A percentile compares a stretch with the other conserved stretches of the same genome.
phyloP scores from a whole-genome alignment of 2,888 invertebrate species.

The Amblyjoppa proteus region DNA sequence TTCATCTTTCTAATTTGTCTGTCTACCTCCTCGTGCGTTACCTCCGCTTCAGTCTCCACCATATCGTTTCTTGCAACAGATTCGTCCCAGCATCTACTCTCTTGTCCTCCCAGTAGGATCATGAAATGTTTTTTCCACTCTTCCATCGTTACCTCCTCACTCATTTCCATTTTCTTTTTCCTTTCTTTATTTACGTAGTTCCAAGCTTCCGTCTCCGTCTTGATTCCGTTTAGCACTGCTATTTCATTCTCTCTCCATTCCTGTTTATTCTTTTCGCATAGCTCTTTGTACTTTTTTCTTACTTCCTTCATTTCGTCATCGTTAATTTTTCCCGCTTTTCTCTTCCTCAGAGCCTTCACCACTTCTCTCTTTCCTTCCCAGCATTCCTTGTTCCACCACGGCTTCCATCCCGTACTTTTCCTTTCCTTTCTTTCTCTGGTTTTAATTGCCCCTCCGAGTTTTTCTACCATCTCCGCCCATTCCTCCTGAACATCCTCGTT shows the following conservation, averaged over 20 bases:
- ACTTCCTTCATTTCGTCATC: constrained; percentile 17
- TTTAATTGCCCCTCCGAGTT: constrained; percentile 7
- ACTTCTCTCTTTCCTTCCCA: constrained; percentile 17
- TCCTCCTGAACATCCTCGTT: background rate
- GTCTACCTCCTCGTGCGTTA: background rate
- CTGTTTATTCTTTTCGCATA: background rate
- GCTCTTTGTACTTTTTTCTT: background rate
- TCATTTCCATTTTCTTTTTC: background rate
- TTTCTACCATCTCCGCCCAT: constrained; percentile 11
- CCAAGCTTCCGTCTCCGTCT: constrained; percentile 5
- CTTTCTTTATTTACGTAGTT: constrained; percentile 1
- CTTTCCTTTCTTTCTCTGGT: background rate
- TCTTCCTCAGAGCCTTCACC: background rate
- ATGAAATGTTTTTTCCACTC: constrained; percentile 18
- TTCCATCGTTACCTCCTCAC: background rate
- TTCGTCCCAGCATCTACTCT: background rate
- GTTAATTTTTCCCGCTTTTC: background rate
- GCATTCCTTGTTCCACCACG: constrained; percentile 9
- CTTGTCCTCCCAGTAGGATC: constrained; percentile 5
- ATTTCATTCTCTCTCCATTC: background rate
- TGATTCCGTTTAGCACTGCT: background rate
- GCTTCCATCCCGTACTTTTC: constrained; percentile 3
- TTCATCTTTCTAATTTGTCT: background rate
- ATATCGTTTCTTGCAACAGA: background rate
- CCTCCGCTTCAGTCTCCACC: background rate